phyloP scores from a whole-genome alignment of 2,113 vertebrate species.

The Phrynocephalus versicolor region DNA sequence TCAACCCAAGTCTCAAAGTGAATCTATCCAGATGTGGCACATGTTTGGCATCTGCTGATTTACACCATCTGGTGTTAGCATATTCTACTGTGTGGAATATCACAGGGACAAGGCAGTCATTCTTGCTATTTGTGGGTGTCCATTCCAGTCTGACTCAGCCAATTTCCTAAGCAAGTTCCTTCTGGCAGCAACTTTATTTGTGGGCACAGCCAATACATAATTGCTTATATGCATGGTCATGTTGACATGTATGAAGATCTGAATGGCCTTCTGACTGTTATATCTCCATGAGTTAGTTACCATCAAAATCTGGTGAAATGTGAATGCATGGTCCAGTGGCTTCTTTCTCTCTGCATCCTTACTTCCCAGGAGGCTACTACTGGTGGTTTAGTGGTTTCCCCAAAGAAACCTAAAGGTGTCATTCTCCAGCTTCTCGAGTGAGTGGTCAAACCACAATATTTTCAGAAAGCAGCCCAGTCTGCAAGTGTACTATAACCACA shows the following conservation, averaged over 20 bases:
- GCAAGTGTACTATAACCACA: conserved; percentile 33
- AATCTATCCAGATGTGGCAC: neutral
- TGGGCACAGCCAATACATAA: too few species aligned
- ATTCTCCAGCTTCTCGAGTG: neutral
- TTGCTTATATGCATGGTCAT: too few species aligned
- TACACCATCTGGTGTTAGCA: too few species aligned
- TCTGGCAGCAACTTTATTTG: too few species aligned
- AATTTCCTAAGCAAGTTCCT: too few species aligned
- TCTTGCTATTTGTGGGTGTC: too few species aligned
- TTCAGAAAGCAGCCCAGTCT: conserved; percentile 16
- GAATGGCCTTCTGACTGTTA: neutral
- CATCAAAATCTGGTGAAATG: neutral
- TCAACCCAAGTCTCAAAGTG: neutral
- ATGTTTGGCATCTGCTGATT: too few species aligned
- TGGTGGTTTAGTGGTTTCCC: conserved; percentile 29
- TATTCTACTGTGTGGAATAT: too few species aligned
- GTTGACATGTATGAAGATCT: neutral
- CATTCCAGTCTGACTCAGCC: too few species aligned
- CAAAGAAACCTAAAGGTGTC: conserved; percentile 12
- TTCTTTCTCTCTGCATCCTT: neutral
- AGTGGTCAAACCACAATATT: conserved; percentile 26
- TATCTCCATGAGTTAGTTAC: neutral
- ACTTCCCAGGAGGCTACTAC: neutral
- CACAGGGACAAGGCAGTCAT: too few species aligned
- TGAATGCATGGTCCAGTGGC: neutral